A percentile compares a stretch with the other conserved stretches of the same genome.
phyloP scores from a whole-genome alignment of 2,113 vertebrate genomes.

The Spilogale gracilis region DNA sequence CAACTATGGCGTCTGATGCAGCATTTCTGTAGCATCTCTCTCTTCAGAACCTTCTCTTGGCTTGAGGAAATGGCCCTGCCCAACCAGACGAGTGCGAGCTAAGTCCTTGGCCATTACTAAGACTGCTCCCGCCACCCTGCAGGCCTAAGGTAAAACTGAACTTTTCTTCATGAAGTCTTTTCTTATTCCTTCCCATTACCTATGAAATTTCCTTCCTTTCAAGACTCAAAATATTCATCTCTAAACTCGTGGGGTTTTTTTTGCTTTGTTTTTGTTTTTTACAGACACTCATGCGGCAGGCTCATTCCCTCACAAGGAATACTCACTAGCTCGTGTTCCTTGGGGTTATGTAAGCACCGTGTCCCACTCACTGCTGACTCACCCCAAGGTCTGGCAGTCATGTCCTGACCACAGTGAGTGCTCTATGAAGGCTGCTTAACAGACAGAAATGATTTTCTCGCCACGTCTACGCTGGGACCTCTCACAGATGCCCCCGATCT shows the following conservation, averaged over 20 bases:
- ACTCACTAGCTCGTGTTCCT: neutral
- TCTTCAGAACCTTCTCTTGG: neutral
- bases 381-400: neutral
- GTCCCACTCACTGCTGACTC: neutral
- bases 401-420: neutral
- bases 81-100: neutral
- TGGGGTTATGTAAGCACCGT: neutral
- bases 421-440: neutral
- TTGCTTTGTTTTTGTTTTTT: neutral
- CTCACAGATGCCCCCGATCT: neutral
- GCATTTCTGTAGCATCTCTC: conserved; percentile 43
- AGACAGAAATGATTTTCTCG: neutral
- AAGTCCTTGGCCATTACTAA: neutral
- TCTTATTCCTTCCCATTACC: conserved; percentile 24
- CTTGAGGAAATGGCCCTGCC: conserved; percentile 23
- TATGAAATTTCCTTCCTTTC: conserved; percentile 26
- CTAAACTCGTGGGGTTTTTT: neutral
- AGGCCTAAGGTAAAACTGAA: neutral
- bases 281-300: neutral
- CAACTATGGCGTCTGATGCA: conserved; percentile 56
- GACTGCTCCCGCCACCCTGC: neutral
- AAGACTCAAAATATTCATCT: neutral
- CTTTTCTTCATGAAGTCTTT: conserved; percentile 3
- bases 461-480: neutral
- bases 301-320: neutral